Conservation (phyloP, 2,113 vertebrate genomes). For the Serilophus lunatus region DNA sequence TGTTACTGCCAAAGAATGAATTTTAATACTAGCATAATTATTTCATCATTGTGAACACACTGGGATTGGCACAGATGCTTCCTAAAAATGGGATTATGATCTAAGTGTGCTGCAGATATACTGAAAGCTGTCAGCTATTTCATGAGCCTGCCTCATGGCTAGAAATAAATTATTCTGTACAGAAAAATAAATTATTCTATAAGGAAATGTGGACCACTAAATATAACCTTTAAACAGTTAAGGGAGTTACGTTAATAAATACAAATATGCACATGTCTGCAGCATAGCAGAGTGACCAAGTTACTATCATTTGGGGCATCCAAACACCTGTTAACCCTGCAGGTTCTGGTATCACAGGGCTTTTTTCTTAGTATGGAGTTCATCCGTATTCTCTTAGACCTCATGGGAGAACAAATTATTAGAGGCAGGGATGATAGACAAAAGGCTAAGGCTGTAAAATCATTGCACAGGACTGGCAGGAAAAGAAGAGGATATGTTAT, state of each 20-base stretch:
- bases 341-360: neutral
- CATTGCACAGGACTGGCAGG: neutral
- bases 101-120: neutral
- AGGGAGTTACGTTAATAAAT: neutral
- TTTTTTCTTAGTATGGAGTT: neutral
- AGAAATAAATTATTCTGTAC: conserved; percentile 10
- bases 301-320: neutral
- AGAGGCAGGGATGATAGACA: neutral
- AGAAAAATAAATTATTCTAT: conserved; percentile 19
- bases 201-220: neutral
- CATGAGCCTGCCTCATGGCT: neutral
- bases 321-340: neutral
- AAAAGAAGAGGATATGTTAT: neutral
- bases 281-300: neutral
- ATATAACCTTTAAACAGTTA: neutral
- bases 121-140: conserved; percentile 24
- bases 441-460: neutral
- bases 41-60: conserved; percentile 39
- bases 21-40: conserved; percentile 53
- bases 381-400: neutral
- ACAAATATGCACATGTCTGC: neutral
- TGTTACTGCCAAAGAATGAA: conserved; percentile 32
- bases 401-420: neutral
- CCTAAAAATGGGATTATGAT: conserved; percentile 14
- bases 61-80: neutral